Percentiles rank a stretch among this genome's conserved stretches.
Evolutionary conservation across 2,888 invertebrate species (phyloP).

Genomic region (Thyatira batis): DNA sequence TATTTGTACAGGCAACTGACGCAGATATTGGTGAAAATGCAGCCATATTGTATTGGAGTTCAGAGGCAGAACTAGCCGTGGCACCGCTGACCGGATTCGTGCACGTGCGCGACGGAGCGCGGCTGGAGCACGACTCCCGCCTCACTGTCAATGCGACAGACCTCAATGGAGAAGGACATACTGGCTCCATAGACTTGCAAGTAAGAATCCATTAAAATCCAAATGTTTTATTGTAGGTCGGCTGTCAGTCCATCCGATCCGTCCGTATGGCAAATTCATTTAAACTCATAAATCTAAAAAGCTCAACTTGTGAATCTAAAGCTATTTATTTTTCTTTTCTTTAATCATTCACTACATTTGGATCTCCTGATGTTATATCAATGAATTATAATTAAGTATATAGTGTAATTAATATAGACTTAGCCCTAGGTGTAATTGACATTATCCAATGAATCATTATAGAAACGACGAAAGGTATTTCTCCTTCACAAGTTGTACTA

Average conservation of each 20-base stretch:
- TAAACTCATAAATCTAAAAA: too few relatives aligned
- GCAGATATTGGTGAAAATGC: constrained; percentile 81
- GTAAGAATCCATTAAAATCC: constrained; percentile 41
- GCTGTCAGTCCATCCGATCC: background rate
- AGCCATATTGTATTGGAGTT: constrained; percentile 60
- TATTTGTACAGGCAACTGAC: constrained; percentile 77
- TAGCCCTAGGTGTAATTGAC: too few relatives aligned
- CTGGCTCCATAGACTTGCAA: constrained; percentile 56
- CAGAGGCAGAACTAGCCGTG: constrained; percentile 73
- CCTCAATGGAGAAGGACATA: constrained; percentile 60
- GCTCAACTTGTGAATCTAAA: too few relatives aligned
- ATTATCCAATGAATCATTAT: too few relatives aligned
- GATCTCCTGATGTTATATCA: too few relatives aligned
- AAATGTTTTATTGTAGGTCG: background rate
- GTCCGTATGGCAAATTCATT: too few relatives aligned
- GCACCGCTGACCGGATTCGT: constrained; percentile 82
- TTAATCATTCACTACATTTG: too few relatives aligned
- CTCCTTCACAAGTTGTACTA: too few relatives aligned
- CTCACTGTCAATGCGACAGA: constrained; percentile 70
- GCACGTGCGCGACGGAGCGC: constrained; percentile 66
- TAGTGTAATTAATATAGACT: too few relatives aligned
- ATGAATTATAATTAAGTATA: too few relatives aligned
- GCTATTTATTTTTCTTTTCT: too few relatives aligned
- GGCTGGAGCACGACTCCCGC: constrained; percentile 51
- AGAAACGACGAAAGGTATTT: too few relatives aligned